A percentile compares a stretch with the other conserved stretches of the same genome.
These are phyloP conservation scores for Sarcophaga caerulescens DNA, from an alignment of 2,888 invertebrate species.

Conservation along the genomic window DNA sequence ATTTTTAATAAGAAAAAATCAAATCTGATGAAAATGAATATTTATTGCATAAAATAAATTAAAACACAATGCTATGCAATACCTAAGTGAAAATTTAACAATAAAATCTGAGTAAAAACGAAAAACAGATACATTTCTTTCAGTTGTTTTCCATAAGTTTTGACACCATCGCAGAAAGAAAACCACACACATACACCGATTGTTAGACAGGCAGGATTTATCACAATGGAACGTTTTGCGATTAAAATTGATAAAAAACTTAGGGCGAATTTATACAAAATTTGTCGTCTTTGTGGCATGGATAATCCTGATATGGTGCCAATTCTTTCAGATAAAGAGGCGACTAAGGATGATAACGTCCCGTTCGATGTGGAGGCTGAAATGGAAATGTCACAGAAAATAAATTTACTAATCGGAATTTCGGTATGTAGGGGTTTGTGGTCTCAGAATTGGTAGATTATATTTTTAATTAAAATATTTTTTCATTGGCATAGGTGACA, in stretches of 20 bases:
- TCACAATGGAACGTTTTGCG: constrained; percentile 74
- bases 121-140: background rate
- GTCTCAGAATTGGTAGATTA: background rate
- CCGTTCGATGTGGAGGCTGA: constrained; percentile 74
- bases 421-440: constrained; percentile 37
- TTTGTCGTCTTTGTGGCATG: constrained; percentile 80
- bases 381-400: constrained; percentile 77
- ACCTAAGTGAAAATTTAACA: constrained; percentile 31
- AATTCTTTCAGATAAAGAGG: constrained; percentile 72
- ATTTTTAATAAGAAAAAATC: constrained; percentile 29
- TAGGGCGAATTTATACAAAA: constrained; percentile 79
- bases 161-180: constrained; percentile 21
- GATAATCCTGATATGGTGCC: constrained; percentile 79
- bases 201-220: constrained; percentile 36
- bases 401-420: constrained; percentile 71
- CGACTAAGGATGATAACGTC: constrained; percentile 69
- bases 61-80: constrained; percentile 44
- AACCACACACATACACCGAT: constrained; percentile 12
- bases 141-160: constrained; percentile 31
- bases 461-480: background rate
- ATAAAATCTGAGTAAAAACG: constrained; percentile 21
- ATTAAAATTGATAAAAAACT: constrained; percentile 80
- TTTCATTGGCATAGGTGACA: constrained; percentile 80
- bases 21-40: constrained; percentile 38
- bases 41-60: constrained; percentile 30